These are phyloP conservation scores for Lagopus leucura DNA, from an alignment of 2,113 vertebrate genomes.

Conservation along the genomic window DNA sequence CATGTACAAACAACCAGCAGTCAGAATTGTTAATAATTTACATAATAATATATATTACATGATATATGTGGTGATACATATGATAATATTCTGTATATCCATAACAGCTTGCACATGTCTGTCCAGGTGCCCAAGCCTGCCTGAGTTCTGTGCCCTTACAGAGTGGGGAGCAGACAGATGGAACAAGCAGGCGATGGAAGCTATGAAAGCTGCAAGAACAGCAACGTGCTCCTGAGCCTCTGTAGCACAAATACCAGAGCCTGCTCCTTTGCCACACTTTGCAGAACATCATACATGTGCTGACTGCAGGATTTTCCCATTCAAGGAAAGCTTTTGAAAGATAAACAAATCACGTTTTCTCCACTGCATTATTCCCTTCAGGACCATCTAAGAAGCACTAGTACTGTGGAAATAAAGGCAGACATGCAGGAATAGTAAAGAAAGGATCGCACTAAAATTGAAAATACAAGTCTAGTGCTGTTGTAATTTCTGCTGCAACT, in stretches of 20 bases:
- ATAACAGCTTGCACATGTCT: rapidly evolving
- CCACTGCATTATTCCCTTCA: not conserved
- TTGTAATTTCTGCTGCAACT: not conserved
- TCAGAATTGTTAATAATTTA: not conserved
- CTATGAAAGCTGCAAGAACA: not conserved
- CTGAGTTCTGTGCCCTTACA: rapidly evolving
- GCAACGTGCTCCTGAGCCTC: not conserved
- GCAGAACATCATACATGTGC: not conserved
- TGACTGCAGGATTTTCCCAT: not conserved
- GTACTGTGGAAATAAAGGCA: not conserved
- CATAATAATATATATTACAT: not conserved
- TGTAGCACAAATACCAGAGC: not conserved
- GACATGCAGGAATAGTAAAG: not conserved
- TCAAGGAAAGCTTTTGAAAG: not conserved
- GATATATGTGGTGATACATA: not conserved
- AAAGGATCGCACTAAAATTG: not conserved
- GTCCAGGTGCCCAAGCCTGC: rapidly evolving
- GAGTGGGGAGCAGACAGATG: rapidly evolving
- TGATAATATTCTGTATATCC: not conserved
- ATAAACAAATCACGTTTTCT: not conserved
- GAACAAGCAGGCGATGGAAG: not conserved
- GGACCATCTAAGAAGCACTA: not conserved
- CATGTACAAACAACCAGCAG: rapidly evolving
- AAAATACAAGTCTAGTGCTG: not conserved
- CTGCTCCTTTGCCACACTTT: not conserved